Conservation (phyloP, 35 echinoderm and acorn worm genomes). For the Lytechinus pictus region DNA sequence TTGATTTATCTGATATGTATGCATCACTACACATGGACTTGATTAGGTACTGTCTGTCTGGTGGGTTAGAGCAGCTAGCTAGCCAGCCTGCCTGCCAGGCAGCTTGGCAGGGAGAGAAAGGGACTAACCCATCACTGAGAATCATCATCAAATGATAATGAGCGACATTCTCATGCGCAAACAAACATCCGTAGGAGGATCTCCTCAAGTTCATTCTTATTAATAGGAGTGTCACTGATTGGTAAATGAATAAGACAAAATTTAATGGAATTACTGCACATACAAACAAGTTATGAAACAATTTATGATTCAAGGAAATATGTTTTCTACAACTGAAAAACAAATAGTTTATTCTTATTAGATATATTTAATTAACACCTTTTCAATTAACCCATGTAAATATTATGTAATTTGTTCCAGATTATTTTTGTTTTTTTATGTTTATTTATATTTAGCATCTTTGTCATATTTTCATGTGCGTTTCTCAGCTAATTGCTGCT, state of each 20-base stretch:
- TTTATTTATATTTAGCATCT: too few species aligned
- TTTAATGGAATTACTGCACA: too few species aligned
- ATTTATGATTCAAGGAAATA: too few species aligned
- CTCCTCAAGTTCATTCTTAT: not conserved
- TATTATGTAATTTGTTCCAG: too few species aligned
- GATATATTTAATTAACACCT: too few species aligned
- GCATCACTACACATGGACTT: slow-evolving; percentile 10
- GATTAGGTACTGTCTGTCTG: not conserved
- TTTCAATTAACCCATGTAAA: too few species aligned
- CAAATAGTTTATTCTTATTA: too few species aligned
- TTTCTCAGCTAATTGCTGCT: not conserved
- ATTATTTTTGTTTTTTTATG: too few species aligned
- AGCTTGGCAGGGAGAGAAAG: not conserved
- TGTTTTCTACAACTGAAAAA: too few species aligned
- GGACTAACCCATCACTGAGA: not conserved
- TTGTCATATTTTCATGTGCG: not conserved
- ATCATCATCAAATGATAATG: not conserved
- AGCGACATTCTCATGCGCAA: not conserved
- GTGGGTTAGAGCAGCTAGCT: not conserved
- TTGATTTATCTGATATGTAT: not conserved
- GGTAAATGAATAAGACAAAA: not conserved
- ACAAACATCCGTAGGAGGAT: not conserved
- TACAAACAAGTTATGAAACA: too few species aligned
- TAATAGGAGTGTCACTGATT: not conserved
- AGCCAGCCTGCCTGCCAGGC: not conserved